Base-by-base conservation (phyloP, 92 coral and sea anemone species). In the Meandrina meandrites region DNA sequence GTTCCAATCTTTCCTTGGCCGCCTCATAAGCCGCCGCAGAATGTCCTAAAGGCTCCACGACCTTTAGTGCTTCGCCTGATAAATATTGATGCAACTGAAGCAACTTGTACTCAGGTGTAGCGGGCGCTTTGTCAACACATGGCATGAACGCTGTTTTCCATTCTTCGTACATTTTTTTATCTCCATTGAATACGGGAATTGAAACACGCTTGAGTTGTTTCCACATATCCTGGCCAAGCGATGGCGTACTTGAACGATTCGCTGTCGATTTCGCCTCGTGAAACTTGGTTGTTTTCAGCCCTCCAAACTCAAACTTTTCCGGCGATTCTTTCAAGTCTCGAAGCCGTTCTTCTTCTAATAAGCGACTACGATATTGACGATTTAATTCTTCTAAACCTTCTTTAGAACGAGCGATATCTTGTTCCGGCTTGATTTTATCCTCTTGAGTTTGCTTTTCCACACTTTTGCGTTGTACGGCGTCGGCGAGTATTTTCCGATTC, bases 101-200 rank as follows among this genome's bases (percentile, higher is more conserved):
- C 53, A 75, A 42, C 14, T 36, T 75, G 51, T 75, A 75, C 79
- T 36, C 51, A 3, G n/a, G 53, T 75, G 79, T 75, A 11, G 50
- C 53, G 34, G 79, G 79, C 34, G 78, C 24, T 6, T 73, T 18
- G 28, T 73, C 48, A 2, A 37, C 34, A 37, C 93, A 90, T 21
- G 93, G 90, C 73, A 86, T 86, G 60, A 90, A 93, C 2, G 93
- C 90, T 48, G 92, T 90, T 82, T 93, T 93, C 92, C 91, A 90
- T 53, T 84, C 88, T 47, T 90, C 86, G 51, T 93, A 93, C 8
- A 86, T 31, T 84, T 74, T n/a, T 60, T 90, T 93, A 73, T 87
- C 85, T 1, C 93, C 93, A 37, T 85, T 79, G 73, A 93, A 93
- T 71, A 83, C 91, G 31, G 94, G 95, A 71, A 92, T 92, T 11